A percentile compares a stretch with the other conserved stretches of the same genome.
phyloP scores from a whole-genome alignment of 2,113 vertebrate genomes.

The Cathartes aura region DNA sequence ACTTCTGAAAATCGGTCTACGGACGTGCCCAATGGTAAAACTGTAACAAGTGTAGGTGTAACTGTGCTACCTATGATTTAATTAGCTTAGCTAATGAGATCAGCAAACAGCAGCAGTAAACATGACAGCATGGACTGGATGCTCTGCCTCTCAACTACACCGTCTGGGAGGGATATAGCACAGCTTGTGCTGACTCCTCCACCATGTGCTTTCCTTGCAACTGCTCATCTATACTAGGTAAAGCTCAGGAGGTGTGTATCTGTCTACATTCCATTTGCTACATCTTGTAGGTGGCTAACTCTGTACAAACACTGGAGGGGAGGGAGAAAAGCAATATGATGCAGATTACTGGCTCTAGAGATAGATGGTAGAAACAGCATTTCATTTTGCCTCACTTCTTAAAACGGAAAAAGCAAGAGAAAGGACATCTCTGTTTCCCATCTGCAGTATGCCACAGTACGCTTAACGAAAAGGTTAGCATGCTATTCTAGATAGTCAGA shows the following conservation, averaged over 20 bases:
- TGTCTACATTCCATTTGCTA: no score
- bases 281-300: no score
- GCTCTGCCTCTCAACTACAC: neutral
- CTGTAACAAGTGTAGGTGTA: neutral
- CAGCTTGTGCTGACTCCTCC: neutral
- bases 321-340: neutral
- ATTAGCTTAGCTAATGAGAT: neutral
- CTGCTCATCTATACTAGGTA: neutral
- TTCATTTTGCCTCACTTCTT: neutral
- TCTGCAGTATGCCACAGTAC: neutral
- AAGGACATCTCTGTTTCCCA: neutral
- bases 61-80: neutral
- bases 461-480: neutral
- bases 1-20: neutral
- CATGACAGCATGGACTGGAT: rapidly evolving
- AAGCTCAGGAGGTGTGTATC: neutral
- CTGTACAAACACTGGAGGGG: no score
- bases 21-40: neutral
- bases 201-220: rapidly evolving
- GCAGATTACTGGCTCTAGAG: neutral
- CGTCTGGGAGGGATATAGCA: neutral
- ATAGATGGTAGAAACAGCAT: rapidly evolving
- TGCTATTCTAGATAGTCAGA: neutral
- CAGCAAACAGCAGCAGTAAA: neutral
- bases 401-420: neutral